phyloP scores from a whole-genome alignment of 2,113 vertebrate genomes.

The Lonchura striata region DNA sequence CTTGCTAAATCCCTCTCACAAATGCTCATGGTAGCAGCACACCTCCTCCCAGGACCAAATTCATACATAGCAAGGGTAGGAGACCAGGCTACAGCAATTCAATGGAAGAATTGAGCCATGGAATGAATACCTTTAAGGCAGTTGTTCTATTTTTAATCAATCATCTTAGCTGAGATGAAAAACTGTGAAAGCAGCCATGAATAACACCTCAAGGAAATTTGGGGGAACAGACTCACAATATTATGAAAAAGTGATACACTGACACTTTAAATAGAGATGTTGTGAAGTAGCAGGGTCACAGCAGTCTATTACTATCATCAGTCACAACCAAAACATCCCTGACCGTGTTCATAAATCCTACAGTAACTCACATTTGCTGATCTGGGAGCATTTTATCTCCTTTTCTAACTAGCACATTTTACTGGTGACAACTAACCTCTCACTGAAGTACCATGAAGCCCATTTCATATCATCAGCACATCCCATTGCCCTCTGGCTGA shows the following conservation, averaged over 20 bases:
- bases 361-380: background rate
- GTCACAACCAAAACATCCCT: background rate
- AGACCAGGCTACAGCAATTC: background rate
- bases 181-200: background rate
- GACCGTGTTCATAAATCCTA: background rate
- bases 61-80: background rate
- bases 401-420: background rate
- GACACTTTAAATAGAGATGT: background rate
- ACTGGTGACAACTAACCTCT: background rate
- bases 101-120: background rate
- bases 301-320: background rate
- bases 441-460: background rate
- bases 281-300: background rate
- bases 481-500: background rate
- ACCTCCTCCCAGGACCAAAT: background rate
- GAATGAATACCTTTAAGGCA: background rate
- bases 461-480: background rate
- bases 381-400: background rate
- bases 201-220: background rate
- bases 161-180: background rate
- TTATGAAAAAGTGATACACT: background rate
- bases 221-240: background rate
- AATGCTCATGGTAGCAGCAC: background rate
- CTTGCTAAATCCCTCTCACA: background rate
- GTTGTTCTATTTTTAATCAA: background rate